phyloP scores from a whole-genome alignment of 2,113 vertebrate species.

The Halichoeres trimaculatus region DNA sequence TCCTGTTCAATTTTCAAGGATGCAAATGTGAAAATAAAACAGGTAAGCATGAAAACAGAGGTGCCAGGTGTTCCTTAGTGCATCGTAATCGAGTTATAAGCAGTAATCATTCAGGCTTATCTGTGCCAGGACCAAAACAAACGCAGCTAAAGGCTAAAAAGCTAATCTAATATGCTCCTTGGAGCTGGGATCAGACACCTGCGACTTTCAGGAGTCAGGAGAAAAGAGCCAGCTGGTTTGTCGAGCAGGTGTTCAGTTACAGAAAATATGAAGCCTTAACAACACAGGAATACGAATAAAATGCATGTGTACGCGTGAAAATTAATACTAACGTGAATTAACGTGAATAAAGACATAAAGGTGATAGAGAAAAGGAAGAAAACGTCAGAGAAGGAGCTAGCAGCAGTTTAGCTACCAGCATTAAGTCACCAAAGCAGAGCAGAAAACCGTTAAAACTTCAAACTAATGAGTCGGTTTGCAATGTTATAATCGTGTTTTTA shows the following conservation, averaged over 20 bases:
- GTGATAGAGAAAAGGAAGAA: background rate
- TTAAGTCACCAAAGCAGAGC: background rate
- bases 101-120: background rate
- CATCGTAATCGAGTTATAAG: constrained; percentile 21
- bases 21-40: background rate
- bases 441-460: background rate
- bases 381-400: constrained; percentile 41
- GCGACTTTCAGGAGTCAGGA: constrained; percentile 20
- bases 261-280: background rate
- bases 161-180: constrained; percentile 25
- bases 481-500: accelerated
- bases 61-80: constrained; percentile 21
- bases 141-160: constrained; percentile 23
- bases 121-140: background rate
- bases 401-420: constrained; percentile 49
- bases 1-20: background rate
- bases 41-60: background rate
- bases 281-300: background rate
- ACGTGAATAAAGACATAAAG: background rate
- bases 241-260: constrained; percentile 55
- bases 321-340: background rate
- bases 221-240: constrained; percentile 52
- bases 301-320: too few species aligned
- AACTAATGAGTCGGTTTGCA: too few species aligned
- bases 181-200: constrained; percentile 47